Percentiles rank a stretch among this genome's conserved stretches.
These are phyloP conservation scores for Heliconius hewitsoni DNA, from an alignment of 1,140 invertebrate species.

Conservation along the genomic window DNA sequence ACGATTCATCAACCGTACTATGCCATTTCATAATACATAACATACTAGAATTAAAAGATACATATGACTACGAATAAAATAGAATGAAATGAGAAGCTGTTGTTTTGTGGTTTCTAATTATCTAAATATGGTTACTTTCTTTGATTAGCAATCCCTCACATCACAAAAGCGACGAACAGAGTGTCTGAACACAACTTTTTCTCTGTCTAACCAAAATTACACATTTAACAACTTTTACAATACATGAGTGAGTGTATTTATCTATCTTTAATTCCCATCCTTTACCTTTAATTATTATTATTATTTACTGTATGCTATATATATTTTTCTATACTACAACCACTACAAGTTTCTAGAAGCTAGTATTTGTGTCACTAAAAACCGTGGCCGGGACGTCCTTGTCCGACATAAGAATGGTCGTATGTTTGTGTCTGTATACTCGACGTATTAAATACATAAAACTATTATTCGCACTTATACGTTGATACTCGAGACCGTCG, in stretches of 20 bases:
- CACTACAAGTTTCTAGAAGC: background rate
- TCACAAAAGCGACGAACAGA: background rate
- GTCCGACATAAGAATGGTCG: conserved; percentile 6
- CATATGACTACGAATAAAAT: too few relatives aligned
- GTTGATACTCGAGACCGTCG: background rate
- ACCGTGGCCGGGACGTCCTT: conserved; percentile 8
- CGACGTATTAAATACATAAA: background rate
- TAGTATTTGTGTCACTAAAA: conserved; percentile 12
- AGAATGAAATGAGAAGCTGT: too few relatives aligned
- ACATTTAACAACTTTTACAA: background rate
- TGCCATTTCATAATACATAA: too few relatives aligned
- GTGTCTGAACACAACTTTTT: background rate
- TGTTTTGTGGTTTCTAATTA: too few relatives aligned
- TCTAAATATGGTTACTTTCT: too few relatives aligned
- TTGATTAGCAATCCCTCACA: too few relatives aligned
- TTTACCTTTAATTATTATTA: background rate
- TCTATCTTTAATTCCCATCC: too few relatives aligned
- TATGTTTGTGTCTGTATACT: background rate
- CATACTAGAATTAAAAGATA: too few relatives aligned
- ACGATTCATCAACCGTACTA: too few relatives aligned
- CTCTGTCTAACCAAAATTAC: background rate
- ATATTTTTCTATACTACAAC: background rate
- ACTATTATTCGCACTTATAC: background rate
- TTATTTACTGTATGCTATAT: background rate
- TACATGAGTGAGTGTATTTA: background rate